Evolutionary conservation across 2,888 invertebrate genomes (phyloP).

Genomic region (Melinaea menophilus): DNA sequence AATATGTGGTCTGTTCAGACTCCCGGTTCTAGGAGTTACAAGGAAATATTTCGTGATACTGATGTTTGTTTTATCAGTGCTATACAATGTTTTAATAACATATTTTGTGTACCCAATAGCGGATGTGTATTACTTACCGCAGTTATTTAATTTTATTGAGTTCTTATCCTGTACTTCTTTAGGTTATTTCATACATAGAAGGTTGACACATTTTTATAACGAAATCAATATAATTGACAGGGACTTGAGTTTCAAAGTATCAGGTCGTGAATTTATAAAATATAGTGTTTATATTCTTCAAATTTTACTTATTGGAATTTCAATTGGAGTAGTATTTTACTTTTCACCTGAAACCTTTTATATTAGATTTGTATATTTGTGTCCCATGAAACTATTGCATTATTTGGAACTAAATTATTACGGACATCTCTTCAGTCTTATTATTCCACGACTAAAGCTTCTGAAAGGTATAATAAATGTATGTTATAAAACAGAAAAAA

Average conservation of each 20-base stretch:
- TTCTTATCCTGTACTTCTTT: conserved; percentile 24
- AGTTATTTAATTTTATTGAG: conserved; percentile 13
- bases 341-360: not conserved
- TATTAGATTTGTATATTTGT: not conserved
- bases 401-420: conserved; percentile 27
- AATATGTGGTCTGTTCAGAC: conserved; percentile 30
- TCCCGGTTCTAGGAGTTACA: conserved; percentile 23
- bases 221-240: conserved; percentile 31
- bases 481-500: conserved; percentile 16
- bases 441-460: conserved; percentile 21
- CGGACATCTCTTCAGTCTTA: conserved; percentile 28
- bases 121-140: not conserved
- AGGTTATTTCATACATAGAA: conserved; percentile 20
- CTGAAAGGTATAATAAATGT: conserved; percentile 22
- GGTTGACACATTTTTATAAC: conserved; percentile 27
- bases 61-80: conserved; percentile 10
- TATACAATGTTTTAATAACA: conserved; percentile 12
- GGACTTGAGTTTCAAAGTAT: conserved; percentile 21
- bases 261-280: conserved; percentile 3
- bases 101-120: not conserved
- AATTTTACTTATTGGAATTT: conserved; percentile 6
- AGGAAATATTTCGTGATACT: conserved; percentile 15
- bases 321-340: not conserved
- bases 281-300: conserved; percentile 39
- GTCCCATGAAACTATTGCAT: conserved; percentile 15